Conservation (phyloP, 1,140 invertebrate genomes). For the Battus philenor region DNA sequence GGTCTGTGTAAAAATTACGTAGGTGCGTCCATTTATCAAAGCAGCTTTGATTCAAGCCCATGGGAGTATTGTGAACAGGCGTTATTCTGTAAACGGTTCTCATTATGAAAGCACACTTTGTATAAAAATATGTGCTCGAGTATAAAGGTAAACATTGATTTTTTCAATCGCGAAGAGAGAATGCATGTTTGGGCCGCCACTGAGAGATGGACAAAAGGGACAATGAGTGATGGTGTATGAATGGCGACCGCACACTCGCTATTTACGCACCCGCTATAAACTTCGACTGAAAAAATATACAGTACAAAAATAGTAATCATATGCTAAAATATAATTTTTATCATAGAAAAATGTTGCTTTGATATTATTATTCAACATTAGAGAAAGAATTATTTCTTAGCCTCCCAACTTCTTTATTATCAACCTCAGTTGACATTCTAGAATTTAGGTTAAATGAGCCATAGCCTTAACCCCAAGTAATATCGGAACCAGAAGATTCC, state of each 20-base stretch:
- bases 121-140: constrained; percentile 72
- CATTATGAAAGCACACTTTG: constrained; percentile 69
- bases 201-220: constrained; percentile 61
- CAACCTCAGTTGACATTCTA: too few species aligned
- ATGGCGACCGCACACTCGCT: constrained; percentile 66
- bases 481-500: too few species aligned
- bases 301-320: too few species aligned
- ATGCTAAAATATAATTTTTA: too few species aligned
- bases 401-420: too few species aligned
- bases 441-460: too few species aligned
- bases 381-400: too few species aligned
- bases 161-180: constrained; percentile 60
- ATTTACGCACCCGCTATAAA: constrained; percentile 30
- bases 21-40: constrained; percentile 52
- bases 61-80: constrained; percentile 61
- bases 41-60: constrained; percentile 58
- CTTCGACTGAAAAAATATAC: too few species aligned
- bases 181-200: constrained; percentile 65
- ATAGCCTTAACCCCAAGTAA: too few species aligned
- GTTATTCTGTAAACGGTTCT: constrained; percentile 71
- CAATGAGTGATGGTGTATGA: constrained; percentile 59
- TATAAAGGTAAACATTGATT: constrained; percentile 74
- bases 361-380: too few species aligned
- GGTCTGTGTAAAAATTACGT: constrained; percentile 14
- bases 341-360: too few species aligned